A percentile compares a stretch with the other conserved stretches of the same genome.
These are phyloP conservation scores for Montipora sp. DNA, from an alignment of 64 coral and sea anemone species.

Conservation along the genomic window DNA sequence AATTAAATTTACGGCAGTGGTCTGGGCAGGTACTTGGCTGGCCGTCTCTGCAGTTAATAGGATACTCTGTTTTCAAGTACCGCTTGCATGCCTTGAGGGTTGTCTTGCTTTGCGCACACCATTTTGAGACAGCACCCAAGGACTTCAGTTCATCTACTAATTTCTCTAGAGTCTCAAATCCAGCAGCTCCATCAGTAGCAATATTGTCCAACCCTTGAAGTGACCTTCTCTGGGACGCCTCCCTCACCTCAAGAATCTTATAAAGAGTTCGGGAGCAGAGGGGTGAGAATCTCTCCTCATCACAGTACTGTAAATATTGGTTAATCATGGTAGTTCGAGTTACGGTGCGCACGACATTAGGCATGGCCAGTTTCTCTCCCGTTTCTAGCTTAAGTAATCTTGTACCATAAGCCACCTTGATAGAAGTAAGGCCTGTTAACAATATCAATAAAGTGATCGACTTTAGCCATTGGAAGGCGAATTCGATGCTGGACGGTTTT, in stretches of 20 bases:
- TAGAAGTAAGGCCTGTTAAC: constrained; percentile 17
- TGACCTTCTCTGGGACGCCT: too few relatives aligned
- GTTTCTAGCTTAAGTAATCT: background rate
- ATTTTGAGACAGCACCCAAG: background rate
- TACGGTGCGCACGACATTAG: constrained; percentile 9
- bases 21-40: constrained; percentile 48
- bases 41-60: constrained; percentile 13
- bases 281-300: background rate
- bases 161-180: constrained; percentile 27
- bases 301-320: background rate
- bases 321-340: constrained; percentile 23
- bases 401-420: constrained; percentile 19
- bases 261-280: background rate
- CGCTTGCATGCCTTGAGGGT: constrained; percentile 34
- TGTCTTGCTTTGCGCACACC: constrained; percentile 8
- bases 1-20: constrained; percentile 39
- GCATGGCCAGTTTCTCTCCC: constrained; percentile 1
- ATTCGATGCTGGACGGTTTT: constrained; percentile 32
- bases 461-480: background rate
- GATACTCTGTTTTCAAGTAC: constrained; percentile 64
- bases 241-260: too few relatives aligned
- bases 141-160: constrained; percentile 27
- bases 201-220: too few relatives aligned
- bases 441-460: background rate
- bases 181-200: constrained; percentile 50